Percentiles rank a stretch among this genome's conserved stretches.
phyloP scores from a whole-genome alignment of 1,140 invertebrate species.

The Pseudomyrmex concolor region DNA sequence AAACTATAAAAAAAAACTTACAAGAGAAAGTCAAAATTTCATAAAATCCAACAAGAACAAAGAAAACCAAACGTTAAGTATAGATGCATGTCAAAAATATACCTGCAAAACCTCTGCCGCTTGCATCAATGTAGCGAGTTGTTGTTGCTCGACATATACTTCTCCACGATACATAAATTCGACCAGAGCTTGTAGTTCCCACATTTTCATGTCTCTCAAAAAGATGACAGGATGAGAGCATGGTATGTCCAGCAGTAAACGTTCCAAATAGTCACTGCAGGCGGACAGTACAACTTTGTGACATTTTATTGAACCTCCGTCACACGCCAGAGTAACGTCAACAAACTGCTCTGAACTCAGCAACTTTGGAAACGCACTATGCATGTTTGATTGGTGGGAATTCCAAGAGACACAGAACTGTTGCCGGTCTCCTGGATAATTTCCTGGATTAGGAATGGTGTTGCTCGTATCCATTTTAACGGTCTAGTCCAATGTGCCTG shows the following conservation, averaged over 20 bases:
- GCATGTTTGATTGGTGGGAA: conserved; percentile 88
- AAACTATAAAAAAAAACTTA: too few relatives aligned
- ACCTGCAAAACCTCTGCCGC: conserved; percentile 94
- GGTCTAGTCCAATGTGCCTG: conserved; percentile 60
- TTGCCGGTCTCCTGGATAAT: conserved; percentile 82
- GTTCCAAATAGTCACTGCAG: conserved; percentile 94
- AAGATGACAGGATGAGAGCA: conserved; percentile 95
- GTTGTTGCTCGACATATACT: conserved; percentile 93
- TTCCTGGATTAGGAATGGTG: conserved; percentile 78
- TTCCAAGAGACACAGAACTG: conserved; percentile 89
- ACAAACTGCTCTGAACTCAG: conserved; percentile 94
- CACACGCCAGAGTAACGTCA: conserved; percentile 95
- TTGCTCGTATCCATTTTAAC: conserved; percentile 80
- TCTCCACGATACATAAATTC: conserved; percentile 96
- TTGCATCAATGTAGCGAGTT: conserved; percentile 91
- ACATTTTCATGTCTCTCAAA: conserved; percentile 90
- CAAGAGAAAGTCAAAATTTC: too few relatives aligned
- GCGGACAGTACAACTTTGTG: conserved; percentile 94
- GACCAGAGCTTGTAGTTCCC: conserved; percentile 93
- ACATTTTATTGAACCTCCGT: conserved; percentile 93
- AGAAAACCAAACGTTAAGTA: background rate
- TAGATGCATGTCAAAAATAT: conserved; percentile 14
- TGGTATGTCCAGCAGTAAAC: conserved; percentile 92
- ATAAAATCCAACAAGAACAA: too few relatives aligned
- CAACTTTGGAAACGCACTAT: conserved; percentile 90